phyloP scores from a whole-genome alignment of 2,888 invertebrate species.

The Pediacus dermestoides region DNA sequence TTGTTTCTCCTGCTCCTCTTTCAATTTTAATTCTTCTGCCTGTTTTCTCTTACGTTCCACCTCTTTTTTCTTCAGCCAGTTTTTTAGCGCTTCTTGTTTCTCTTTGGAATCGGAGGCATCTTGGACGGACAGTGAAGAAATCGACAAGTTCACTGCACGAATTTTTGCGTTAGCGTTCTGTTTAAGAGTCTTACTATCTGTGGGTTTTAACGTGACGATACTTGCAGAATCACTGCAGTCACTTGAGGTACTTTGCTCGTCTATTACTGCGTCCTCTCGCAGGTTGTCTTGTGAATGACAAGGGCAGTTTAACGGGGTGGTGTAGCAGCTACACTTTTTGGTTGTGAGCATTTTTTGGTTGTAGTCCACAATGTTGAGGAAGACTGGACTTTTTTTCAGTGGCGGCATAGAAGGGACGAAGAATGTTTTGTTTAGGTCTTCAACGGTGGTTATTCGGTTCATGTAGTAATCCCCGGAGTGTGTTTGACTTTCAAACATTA shows the following conservation, averaged over 20 bases:
- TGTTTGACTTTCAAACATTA: conserved; percentile 14
- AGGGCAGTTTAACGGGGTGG: conserved; percentile 30
- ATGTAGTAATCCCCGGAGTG: too few species aligned
- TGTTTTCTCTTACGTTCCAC: conserved; percentile 38
- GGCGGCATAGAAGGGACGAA: too few species aligned
- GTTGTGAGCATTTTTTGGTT: conserved; percentile 19
- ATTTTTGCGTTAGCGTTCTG: conserved; percentile 5
- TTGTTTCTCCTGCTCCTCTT: conserved; percentile 43
- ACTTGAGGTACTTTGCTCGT: conserved; percentile 11
- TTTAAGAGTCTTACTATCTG: too few species aligned
- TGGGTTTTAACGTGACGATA: conserved; percentile 25
- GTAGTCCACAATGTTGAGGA: conserved; percentile 6
- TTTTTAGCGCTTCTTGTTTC: conserved; percentile 28
- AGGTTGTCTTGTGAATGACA: conserved; percentile 25
- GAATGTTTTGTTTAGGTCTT: too few species aligned
- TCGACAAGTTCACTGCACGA: conserved; percentile 25
- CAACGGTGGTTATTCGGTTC: too few species aligned
- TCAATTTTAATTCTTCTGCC: conserved; percentile 32
- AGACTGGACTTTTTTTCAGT: conserved; percentile 24
- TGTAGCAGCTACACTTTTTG: conserved; percentile 36
- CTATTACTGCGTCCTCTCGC: conserved; percentile 9
- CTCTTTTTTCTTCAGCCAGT: conserved; percentile 51
- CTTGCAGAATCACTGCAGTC: conserved; percentile 20
- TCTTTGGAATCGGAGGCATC: conserved; percentile 28
- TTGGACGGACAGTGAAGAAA: conserved; percentile 23